Evolutionary conservation across 2,888 invertebrate genomes (phyloP), one percentile per base, ranked within the genome.

Genomic region (Conistra vaccinii): DNA sequence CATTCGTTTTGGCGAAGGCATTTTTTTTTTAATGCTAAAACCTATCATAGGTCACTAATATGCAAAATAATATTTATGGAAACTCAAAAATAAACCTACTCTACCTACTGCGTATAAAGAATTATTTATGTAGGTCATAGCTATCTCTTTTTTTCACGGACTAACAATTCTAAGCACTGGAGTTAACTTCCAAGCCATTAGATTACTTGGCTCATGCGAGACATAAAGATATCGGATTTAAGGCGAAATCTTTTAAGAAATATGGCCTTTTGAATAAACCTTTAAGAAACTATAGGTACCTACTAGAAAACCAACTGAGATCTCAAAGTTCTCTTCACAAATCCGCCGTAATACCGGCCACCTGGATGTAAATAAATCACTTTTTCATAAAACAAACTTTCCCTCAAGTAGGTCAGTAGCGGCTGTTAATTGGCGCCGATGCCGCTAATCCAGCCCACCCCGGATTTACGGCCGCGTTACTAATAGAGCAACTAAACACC

Each of bases 401-500:
- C 20, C 35, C 17, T 69, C 29, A 71, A 83, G 87, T 78, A 73
- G 78, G 69, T 77, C 73, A 63, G 70, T 32, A 42, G 68, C 68
- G 68, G 73, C 74, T 75, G 78, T 80, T 87, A 86, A 87, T 87
- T 87, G 87, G 82, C 67, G 65, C 75, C 78, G 66, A 80, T 63
- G 66, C 81, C 82, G 58, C 73, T 87, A 82, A 87, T 87, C 87
- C 79, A 63, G 71, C 61, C 62, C 39, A 58, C 63, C 68, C 68
- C 62, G 68, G 76, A 79, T 76, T 81, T 81, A 87, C 83, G 71
- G 61, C 42, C 69, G 75, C 80, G 73, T 75, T 62, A 78, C 87
- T 82, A 86, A 85, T 82, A 81, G 80, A 86, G 77, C 78, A 53
- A 81, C 79, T 87, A 79, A 84, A 83, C 82, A 84, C 68, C 79